Conservation (phyloP, 2,797 vertebrate genomes). For the Muscicapa striata region DNA sequence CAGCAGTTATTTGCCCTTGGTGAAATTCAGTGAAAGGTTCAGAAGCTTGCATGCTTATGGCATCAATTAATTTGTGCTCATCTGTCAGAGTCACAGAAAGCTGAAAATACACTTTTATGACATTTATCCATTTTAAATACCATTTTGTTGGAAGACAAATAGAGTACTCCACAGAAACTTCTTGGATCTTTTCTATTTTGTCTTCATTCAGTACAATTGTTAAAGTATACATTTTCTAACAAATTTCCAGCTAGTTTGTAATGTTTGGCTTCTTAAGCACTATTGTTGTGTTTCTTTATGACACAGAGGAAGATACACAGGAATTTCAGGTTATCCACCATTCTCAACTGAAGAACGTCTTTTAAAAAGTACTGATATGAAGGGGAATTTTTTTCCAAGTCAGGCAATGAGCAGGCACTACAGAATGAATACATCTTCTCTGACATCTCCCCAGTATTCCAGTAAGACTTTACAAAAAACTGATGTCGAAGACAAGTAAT, state of each 20-base stretch:
- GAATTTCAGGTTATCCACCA: not conserved
- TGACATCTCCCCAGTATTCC: not conserved
- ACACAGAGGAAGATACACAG: not conserved
- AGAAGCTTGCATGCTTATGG: not conserved
- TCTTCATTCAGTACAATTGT: not conserved
- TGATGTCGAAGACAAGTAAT: not conserved
- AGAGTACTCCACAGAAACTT: not conserved
- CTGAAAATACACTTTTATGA: conserved; percentile 7
- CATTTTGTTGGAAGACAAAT: not conserved
- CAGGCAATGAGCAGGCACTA: not conserved
- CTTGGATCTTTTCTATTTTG: not conserved
- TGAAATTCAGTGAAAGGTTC: conserved; percentile 21
- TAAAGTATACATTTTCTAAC: not conserved
- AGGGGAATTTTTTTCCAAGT: not conserved
- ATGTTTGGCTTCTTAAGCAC: not conserved
- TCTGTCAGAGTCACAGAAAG: not conserved
- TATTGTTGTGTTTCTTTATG: not conserved
- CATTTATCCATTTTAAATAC: conserved; percentile 3
- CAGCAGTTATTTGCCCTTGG: conserved; percentile 4
- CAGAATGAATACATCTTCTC: not conserved
- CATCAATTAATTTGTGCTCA: conserved; percentile 39
- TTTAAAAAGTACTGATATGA: not conserved
- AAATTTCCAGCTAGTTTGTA: not conserved
- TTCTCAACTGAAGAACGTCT: not conserved
- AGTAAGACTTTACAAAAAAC: not conserved